phyloP scores from a whole-genome alignment of 2,797 vertebrate genomes.

The Carapus acus region DNA sequence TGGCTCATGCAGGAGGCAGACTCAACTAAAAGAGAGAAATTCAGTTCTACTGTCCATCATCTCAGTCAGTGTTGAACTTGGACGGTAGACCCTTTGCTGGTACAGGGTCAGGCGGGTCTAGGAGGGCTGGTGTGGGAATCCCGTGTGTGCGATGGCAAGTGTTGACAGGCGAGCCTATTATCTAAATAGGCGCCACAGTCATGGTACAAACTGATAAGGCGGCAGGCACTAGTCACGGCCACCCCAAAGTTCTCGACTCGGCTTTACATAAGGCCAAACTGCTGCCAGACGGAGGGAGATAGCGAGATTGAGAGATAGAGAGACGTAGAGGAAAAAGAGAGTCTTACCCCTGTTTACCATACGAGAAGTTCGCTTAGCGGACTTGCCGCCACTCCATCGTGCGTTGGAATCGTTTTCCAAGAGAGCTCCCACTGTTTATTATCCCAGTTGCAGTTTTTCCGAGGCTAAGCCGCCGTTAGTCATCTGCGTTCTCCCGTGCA shows the following conservation, averaged over 20 bases:
- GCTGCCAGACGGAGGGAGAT: constrained; percentile 32
- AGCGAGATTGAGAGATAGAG: constrained; percentile 6
- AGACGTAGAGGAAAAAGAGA: constrained; percentile 7
- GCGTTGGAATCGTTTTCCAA: neutral
- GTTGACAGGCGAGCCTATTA: constrained; percentile 60
- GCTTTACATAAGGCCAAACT: constrained; percentile 47
- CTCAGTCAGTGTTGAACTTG: constrained; percentile 19
- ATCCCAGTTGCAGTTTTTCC: neutral
- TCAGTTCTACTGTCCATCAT: constrained; percentile 4
- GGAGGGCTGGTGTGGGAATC: constrained; percentile 26
- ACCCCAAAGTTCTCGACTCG: constrained; percentile 16
- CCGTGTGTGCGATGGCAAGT: constrained; percentile 23
- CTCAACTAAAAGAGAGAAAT: no score
- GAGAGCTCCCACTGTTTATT: no score
- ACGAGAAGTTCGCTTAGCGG: no score
- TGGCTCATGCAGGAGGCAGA: constrained; percentile 1
- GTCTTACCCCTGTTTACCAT: constrained; percentile 17
- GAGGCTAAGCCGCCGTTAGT: constrained; percentile 4
- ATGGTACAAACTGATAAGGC: constrained; percentile 63
- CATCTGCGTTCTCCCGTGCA: neutral
- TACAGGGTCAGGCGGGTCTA: constrained; percentile 10
- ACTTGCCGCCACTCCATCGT: no score
- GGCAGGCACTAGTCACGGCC: constrained; percentile 25
- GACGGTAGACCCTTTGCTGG: constrained; percentile 23
- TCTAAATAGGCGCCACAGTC: constrained; percentile 56